Base-by-base conservation (phyloP, 2,113 vertebrate genomes). In the Pseudois nayaur region DNA sequence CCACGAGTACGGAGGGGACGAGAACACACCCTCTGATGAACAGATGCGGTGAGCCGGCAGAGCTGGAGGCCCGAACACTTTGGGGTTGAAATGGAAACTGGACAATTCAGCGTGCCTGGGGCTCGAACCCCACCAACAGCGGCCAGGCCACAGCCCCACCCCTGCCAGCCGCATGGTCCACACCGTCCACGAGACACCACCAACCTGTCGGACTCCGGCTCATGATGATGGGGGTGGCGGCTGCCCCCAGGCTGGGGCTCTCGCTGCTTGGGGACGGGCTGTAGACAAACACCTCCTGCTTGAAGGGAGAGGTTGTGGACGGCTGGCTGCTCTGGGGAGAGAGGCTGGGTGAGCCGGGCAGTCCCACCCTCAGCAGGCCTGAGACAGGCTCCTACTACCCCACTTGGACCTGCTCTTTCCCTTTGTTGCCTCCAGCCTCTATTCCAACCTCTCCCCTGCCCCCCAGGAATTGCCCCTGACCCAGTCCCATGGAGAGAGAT, bases 161-260 rank as follows among this genome's bases (percentile, higher is more conserved):
- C 40, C 50, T 0, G 1, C 45, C 0, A 1, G 33, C 52, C 4
- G 1, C 7, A 1, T 0, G 1, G 3, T 0, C 0, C 8, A 55
- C 8, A 50, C 12, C 3, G 0, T 19, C 50, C 52, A 40, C 2
- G 0, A 6, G 23, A 33, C 1, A 0, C 1, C 17, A 98, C 98
- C 95, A 96, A 99, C 99, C 99, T 98, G 99, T 99, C 71, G 99
- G 99, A 97, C 99, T 99, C 98, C 99, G 99, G 97, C 99, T 99
- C 98, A 99, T 99, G 96, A 99, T 99, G 95, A 99, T 98, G 0
- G 99, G 99, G n/a, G 99, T 99, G 50, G 98, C 98, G 0, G 98
- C 21, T 0, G 99, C 97, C 25, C 94, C 99, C 78, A 74, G 8
- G 71, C 98, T 95, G 10, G 99, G 99, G 98, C 98, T 99, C 23